Percentiles rank a stretch among this genome's conserved stretches.
Conservation (phyloP, 2,888 invertebrate genomes). For the Cephus runcator region DNA sequence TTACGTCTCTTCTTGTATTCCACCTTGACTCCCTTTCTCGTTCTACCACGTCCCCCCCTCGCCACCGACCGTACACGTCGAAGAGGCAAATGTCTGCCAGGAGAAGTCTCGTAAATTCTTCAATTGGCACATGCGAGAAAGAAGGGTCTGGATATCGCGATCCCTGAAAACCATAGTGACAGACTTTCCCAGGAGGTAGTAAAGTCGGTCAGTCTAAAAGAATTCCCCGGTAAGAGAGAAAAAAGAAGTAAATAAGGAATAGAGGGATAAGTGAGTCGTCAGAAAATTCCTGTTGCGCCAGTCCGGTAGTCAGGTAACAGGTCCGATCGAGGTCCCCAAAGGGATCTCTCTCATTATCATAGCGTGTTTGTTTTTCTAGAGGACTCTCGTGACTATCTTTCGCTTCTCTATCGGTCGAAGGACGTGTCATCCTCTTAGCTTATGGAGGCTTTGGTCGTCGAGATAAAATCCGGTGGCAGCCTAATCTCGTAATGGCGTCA, state of each 20-base stretch:
- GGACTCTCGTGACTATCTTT: not conserved
- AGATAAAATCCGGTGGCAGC: slow-evolving; percentile 21
- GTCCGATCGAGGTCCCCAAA: slow-evolving; percentile 23
- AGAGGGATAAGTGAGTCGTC: slow-evolving; percentile 12
- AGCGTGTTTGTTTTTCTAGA: slow-evolving; percentile 17
- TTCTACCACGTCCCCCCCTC: slow-evolving; percentile 8
- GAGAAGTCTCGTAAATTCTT: slow-evolving; percentile 9
- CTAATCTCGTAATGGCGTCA: slow-evolving; percentile 24
- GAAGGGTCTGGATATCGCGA: slow-evolving; percentile 1
- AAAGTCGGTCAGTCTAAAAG: not conserved
- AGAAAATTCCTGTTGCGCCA: slow-evolving; percentile 18
- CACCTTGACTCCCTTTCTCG: slow-evolving; percentile 10
- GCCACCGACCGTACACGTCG: not conserved
- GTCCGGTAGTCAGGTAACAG: slow-evolving; percentile 34
- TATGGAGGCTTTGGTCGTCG: slow-evolving; percentile 8
- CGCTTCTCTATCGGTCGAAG: slow-evolving; percentile 13
- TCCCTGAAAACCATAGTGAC: not conserved
- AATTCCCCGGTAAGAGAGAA: slow-evolving; percentile 8
- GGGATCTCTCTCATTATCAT: slow-evolving; percentile 18
- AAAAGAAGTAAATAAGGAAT: slow-evolving; percentile 7
- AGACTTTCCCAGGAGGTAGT: not conserved
- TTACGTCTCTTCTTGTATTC: not conserved
- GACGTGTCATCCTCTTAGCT: slow-evolving; percentile 22
- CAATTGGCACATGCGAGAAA: slow-evolving; percentile 7
- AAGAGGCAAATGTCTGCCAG: slow-evolving; percentile 11